Evolutionary conservation across 2,113 vertebrate species (phyloP).

Genomic region (Gracilinanus agilis): DNA sequence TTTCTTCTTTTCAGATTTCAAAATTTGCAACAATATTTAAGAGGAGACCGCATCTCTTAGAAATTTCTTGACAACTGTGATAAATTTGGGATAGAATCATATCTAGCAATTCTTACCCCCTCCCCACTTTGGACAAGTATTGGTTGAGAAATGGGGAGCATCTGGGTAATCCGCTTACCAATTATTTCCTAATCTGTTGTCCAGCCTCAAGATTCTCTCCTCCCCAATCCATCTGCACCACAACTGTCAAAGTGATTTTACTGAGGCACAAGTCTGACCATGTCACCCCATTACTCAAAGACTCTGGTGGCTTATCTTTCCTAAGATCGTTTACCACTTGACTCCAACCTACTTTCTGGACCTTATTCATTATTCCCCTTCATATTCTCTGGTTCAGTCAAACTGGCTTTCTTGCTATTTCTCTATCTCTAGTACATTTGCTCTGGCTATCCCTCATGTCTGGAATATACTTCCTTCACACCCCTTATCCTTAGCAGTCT

Average conservation of each 20-base stretch:
- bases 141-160: not conserved
- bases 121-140: not conserved
- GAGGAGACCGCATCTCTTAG: not conserved
- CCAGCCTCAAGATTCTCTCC: not conserved
- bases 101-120: too few relatives aligned
- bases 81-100: not conserved
- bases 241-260: not conserved
- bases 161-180: not conserved
- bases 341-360: not conserved
- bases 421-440: not conserved
- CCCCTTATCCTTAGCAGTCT: not conserved
- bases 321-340: not conserved
- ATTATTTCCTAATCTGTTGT: not conserved
- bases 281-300: not conserved
- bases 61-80: not conserved
- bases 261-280: not conserved
- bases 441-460: not conserved
- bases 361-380: not conserved
- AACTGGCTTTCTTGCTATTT: not conserved
- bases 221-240: not conserved
- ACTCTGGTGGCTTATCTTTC: not conserved
- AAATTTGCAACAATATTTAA: not conserved
- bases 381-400: not conserved
- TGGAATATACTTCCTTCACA: not conserved
- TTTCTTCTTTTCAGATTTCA: not conserved